phyloP scores from a whole-genome alignment of 2,113 vertebrate genomes.

The Dinomys branickii region DNA sequence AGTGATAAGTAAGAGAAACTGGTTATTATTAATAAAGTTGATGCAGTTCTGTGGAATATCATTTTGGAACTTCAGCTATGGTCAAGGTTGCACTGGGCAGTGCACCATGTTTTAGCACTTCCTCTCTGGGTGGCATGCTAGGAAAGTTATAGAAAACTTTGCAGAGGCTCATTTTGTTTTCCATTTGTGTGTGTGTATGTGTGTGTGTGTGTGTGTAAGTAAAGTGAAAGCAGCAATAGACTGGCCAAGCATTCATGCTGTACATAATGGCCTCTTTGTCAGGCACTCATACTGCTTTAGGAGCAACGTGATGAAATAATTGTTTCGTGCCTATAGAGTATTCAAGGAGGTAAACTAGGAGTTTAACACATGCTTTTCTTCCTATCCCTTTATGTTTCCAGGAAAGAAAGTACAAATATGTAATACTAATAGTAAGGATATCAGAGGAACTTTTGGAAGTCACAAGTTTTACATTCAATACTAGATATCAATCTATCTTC shows the following conservation, averaged over 20 bases:
- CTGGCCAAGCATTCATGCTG: background rate
- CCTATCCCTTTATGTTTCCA: background rate
- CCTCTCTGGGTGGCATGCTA: background rate
- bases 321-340: background rate
- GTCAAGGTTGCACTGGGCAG: background rate
- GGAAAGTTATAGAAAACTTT: background rate
- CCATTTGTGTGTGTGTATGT: background rate
- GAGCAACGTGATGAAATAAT: background rate
- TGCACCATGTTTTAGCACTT: background rate
- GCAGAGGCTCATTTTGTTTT: constrained; percentile 8
- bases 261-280: background rate
- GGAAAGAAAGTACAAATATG: background rate
- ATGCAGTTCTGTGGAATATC: background rate
- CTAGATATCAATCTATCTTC: background rate
- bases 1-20: constrained; percentile 25
- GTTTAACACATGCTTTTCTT: background rate
- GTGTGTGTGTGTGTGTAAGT: background rate
- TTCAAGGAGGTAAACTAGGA: background rate
- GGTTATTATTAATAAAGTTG: background rate
- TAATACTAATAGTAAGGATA: background rate
- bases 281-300: background rate
- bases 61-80: background rate
- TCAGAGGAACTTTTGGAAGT: background rate
- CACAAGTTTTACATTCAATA: background rate
- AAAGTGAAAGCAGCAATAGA: background rate